Evolutionary conservation across 2,797 vertebrate genomes (phyloP), one percentile per base, ranked within the genome.

Genomic region (Leuciscus waleckii): DNA sequence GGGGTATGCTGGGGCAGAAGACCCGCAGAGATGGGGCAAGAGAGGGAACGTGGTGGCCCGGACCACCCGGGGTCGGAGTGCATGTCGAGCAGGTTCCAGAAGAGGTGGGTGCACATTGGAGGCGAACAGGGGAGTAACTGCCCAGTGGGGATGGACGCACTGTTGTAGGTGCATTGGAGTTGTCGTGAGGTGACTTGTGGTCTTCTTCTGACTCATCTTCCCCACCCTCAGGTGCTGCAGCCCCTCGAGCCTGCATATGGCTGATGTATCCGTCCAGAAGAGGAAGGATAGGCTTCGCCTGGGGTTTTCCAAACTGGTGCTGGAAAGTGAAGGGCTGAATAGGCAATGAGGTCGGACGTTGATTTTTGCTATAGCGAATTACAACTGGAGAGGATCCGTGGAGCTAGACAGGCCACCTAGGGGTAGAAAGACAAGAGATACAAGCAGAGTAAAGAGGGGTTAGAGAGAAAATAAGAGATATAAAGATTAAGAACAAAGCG

Each of bases 251-350:
- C 87, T 96, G 97, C 93, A 98, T 96, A 16, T 97, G 97, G 41
- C 96, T 96, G 69, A 96, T 93, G 89, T 96, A 95, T 90, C 95
- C 96, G 43, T 95, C 95, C 88, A 97, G 95, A 87, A 97, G 95
- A 19, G 97, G 97, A 75, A 95, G 96, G 81, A 96, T 92, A 1
- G 94, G 92, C 90, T 97, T 97, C 86, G 93, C 94, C 89, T 96
- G 93, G 0, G 94, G 87, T 88, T 95, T 96, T 85, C 94, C 96
- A 89, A 99, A 97, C 91, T 97, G 97, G 90, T 99, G 98, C 90
- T 98, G 98, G 91, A 99, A 97, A 91, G 97, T 97, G 89, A 99
- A 99, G 61, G 98, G 98, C 93, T 99, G 98, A 92, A 99, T 99
- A 88, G 98, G 98, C 89, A 99, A 96, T 16, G 97, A 96, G 1